Evolutionary conservation across 1,140 invertebrate species (phyloP), one percentile per base, ranked within the genome.

Genomic region (Neoseiulus cucumeris): DNA sequence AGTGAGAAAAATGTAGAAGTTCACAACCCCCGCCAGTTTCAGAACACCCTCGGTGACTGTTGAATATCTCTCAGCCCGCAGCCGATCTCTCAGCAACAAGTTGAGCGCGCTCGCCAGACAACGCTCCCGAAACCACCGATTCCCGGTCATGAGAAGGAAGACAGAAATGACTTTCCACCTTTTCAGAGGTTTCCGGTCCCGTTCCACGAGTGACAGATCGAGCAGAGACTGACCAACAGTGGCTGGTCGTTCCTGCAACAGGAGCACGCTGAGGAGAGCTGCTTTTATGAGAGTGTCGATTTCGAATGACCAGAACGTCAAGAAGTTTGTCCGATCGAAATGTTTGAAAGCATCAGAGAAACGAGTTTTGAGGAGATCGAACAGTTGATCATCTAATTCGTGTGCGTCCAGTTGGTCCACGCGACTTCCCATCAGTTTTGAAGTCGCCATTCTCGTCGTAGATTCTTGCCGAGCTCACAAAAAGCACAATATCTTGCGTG

Each of bases 121-220:
- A 25, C 51, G 51, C 51, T 59, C 51, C n/a, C 51, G 51, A 20
- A 59, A 59, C 51, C 51, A 59, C 51, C 9, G 51, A 25, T 12
- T 59, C 22, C 51, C 51, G 25, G 51, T 33, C 5, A 59, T 2
- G 25, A 59, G 33, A 1, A 59, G 22, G 12, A 59, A 33, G 4
- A 17, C 33, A 2, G 51, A 59, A 2, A 17, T 17, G 14, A 59
- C 14, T 59, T 59, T 59, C 51, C 51, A 59, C 22, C 33, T 59
- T 20, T 29, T 59, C 22, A 59, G 51, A 17, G 51, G 51, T 25
- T 59, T 25, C 4, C 51, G 12, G 22, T 33, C 22, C 1, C 22
- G 14, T 17, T 25, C 51, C 17, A 59, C 14, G 14, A 59, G 25
- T 14, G 51, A 59, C 22, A 59, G 22, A 25, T 59, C 51, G 1